These are phyloP conservation scores for Sebastes ruberrimus DNA, from an alignment of 2,797 vertebrate species.

Conservation along the genomic window DNA sequence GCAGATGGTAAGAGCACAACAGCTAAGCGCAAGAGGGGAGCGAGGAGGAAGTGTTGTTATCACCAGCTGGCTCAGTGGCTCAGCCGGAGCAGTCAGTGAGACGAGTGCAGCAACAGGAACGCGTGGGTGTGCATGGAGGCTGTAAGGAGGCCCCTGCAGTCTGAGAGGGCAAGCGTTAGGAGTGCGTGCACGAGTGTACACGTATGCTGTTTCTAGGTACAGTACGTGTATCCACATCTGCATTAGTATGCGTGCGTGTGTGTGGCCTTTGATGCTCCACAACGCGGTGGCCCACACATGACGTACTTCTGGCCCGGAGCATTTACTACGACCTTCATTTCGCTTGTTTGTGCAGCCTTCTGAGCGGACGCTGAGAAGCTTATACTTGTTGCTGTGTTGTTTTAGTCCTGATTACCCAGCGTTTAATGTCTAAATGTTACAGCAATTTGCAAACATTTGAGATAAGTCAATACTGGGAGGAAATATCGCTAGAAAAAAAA, in stretches of 20 bases:
- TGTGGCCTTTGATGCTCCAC: constrained; percentile 47
- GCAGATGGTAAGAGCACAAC: constrained; percentile 70
- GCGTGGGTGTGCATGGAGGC: constrained; percentile 64
- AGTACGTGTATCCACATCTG: constrained; percentile 28
- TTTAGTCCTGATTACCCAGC: constrained; percentile 49
- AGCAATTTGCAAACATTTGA: constrained; percentile 47
- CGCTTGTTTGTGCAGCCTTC: constrained; percentile 66
- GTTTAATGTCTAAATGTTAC: constrained; percentile 45
- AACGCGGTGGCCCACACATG: constrained; percentile 51
- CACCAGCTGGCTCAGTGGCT: constrained; percentile 74
- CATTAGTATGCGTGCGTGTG: constrained; percentile 4
- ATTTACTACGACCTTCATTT: constrained; percentile 62
- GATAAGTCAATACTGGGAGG: constrained; percentile 17
- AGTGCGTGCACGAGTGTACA: constrained; percentile 14
- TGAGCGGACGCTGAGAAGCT: constrained; percentile 34
- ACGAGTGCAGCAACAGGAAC: constrained; percentile 71
- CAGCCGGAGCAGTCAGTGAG: constrained; percentile 57
- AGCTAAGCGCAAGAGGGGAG: constrained; percentile 59
- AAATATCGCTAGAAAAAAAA: constrained; percentile 7
- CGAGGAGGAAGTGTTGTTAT: constrained; percentile 76
- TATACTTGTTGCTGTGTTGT: constrained; percentile 50
- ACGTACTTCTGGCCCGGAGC: constrained; percentile 45
- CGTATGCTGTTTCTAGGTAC: constrained; percentile 17
- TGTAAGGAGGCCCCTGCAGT: constrained; percentile 52
- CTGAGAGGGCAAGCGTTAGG: constrained; percentile 46